phyloP scores from a whole-genome alignment of 2,113 vertebrate species.

The Tyrannus savana region DNA sequence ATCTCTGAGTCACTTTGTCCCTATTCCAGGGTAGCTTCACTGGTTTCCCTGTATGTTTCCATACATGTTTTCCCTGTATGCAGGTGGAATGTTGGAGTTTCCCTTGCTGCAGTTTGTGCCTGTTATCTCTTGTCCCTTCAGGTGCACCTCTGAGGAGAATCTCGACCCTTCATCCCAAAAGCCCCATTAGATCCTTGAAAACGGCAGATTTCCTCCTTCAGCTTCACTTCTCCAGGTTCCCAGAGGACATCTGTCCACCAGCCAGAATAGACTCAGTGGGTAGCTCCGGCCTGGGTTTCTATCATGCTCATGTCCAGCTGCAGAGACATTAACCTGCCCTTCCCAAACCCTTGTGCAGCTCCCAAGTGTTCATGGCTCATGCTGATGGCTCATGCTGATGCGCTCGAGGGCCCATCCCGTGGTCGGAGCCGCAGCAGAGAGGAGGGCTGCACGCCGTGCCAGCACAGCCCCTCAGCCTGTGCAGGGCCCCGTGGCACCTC shows the following conservation, averaged over 20 bases:
- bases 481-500: not conserved
- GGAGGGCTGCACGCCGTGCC: not conserved
- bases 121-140: not conserved
- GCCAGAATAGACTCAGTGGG: not conserved
- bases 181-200: not conserved
- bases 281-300: not conserved
- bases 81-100: not conserved
- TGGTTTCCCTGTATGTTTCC: no score
- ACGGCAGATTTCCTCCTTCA: not conserved
- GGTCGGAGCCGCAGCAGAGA: not conserved
- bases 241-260: not conserved
- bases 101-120: not conserved
- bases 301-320: not conserved
- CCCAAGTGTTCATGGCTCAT: not conserved
- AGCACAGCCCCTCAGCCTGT: not conserved
- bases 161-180: not conserved
- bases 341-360: not conserved
- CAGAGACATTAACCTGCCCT: not conserved
- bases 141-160: not conserved
- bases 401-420: not conserved
- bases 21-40: not conserved
- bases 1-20: not conserved
- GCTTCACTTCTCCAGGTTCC: not conserved
- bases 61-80: not conserved
- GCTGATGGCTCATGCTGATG: not conserved